These are phyloP conservation scores for Trichopria drosophilae DNA, from an alignment of 2,888 invertebrate genomes.

Conservation along the genomic window DNA sequence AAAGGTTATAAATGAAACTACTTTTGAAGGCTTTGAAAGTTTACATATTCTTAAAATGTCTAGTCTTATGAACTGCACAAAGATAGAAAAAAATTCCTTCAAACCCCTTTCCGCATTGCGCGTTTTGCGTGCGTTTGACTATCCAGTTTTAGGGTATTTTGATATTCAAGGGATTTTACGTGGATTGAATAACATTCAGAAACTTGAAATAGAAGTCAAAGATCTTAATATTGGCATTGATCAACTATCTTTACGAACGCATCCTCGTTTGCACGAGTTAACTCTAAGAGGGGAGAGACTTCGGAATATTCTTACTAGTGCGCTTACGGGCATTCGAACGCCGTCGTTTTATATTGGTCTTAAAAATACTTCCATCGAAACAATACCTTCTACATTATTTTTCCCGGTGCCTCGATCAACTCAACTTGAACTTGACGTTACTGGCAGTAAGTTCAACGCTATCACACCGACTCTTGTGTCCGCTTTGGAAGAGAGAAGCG, in stretches of 20 bases:
- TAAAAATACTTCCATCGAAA: slow-evolving; percentile 77
- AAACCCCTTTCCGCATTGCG: slow-evolving; percentile 72
- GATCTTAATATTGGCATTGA: slow-evolving; percentile 80
- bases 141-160: slow-evolving; percentile 79
- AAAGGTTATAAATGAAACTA: slow-evolving; percentile 72
- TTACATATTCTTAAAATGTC: slow-evolving; percentile 69
- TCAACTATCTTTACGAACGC: slow-evolving; percentile 76
- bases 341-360: slow-evolving; percentile 73
- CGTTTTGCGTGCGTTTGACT: slow-evolving; percentile 71
- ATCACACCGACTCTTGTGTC: slow-evolving; percentile 77
- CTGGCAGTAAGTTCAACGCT: slow-evolving; percentile 76
- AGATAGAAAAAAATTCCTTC: slow-evolving; percentile 83
- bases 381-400: slow-evolving; percentile 78
- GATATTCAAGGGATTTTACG: slow-evolving; percentile 76
- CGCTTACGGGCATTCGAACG: slow-evolving; percentile 79
- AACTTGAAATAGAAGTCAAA: slow-evolving; percentile 82
- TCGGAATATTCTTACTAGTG: slow-evolving; percentile 78
- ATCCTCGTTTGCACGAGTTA: slow-evolving; percentile 75
- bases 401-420: slow-evolving; percentile 88
- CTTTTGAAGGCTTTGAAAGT: slow-evolving; percentile 72
- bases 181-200: slow-evolving; percentile 67
- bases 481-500: slow-evolving; percentile 79
- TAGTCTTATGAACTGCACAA: slow-evolving; percentile 69
- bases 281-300: slow-evolving; percentile 76
- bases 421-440: slow-evolving; percentile 75